Conservation (phyloP, 2,888 invertebrate genomes). For the Pristionchus mayeri region DNA sequence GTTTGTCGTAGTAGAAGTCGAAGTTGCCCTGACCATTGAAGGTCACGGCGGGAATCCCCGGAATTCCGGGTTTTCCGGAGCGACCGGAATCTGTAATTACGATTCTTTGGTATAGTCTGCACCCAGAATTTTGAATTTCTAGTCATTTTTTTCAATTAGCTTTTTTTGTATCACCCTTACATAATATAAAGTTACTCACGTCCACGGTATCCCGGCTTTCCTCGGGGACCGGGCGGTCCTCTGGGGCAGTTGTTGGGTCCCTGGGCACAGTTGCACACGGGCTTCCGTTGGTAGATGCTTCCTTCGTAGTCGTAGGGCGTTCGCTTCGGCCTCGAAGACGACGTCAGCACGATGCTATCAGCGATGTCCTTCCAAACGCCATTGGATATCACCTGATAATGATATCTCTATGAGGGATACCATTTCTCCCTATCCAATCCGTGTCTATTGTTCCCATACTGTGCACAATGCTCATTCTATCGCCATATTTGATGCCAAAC, state of each 20-base stretch:
- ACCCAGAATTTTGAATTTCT: too few species aligned
- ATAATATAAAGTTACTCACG: slow-evolving; percentile 34
- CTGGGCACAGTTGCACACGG: not conserved
- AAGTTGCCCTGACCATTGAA: not conserved
- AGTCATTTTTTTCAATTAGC: too few species aligned
- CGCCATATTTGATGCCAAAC: too few species aligned
- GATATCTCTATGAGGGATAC: too few species aligned
- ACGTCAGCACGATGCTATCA: not conserved
- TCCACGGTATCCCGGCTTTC: slow-evolving; percentile 53
- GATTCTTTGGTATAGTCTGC: too few species aligned
- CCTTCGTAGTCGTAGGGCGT: slow-evolving; percentile 3
- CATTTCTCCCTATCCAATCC: not conserved
- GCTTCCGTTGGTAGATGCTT: slow-evolving; percentile 4
- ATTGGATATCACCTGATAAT: slow-evolving; percentile 41
- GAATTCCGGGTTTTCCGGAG: slow-evolving; percentile 52
- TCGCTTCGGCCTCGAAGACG: not conserved
- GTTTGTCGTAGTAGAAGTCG: slow-evolving; percentile 43
- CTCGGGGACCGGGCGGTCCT: slow-evolving; percentile 57
- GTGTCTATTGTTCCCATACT: too few species aligned
- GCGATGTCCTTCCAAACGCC: slow-evolving; percentile 36
- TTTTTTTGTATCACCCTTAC: not conserved
- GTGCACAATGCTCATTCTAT: too few species aligned
- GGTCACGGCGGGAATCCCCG: not conserved
- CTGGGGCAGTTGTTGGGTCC: slow-evolving; percentile 37
- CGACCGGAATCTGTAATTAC: slow-evolving; percentile 54